Evolutionary conservation across 2,797 vertebrate genomes (phyloP), one percentile per base, ranked within the genome.

Genomic region (Cygnus olor): DNA sequence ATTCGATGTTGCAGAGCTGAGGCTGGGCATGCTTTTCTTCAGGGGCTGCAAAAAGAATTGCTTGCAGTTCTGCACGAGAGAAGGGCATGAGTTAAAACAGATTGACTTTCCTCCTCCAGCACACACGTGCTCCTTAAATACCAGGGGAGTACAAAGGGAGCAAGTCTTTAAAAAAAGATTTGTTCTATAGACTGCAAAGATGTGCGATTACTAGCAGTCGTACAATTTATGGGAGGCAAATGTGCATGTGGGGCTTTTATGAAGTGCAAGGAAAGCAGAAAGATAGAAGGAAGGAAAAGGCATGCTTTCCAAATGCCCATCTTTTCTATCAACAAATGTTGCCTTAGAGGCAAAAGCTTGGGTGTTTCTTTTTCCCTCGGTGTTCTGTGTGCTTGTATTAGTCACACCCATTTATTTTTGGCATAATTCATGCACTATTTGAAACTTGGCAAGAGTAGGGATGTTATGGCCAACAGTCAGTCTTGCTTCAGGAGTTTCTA

Each of bases 401-500:
- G 98, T 98, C 97, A 97, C 97, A 97, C 97, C 96, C 97, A 97
- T 98, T 97, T 98, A 97, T 98, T 98, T 97, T 97, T 98, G 98
- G 97, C 97, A 97, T 97, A 97, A 97, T 97, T 98, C 97, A 96
- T 91, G 92, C 94, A 94, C 97, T 97, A 36, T 97, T 98, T 97
- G 96, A 96, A 97, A 98, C 96, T 97, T 98, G 98, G 97, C 98
- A 98, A 97, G 96, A 90, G 88, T 38, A 28, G 78, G 95, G 95
- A 96, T 93, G 94, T 97, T 94, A 95, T 92, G 97, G 98, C 98
- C 97, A 98, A 96, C 96, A 97, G 97, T 98, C 97, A 96, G 98
- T 98, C 97, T 97, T 98, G 98, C 97, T 98, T 98, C 97, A 97
- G 96, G 97, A 97, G 97, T 98, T 97, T 98, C 98, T 97, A 96